Percentiles rank a stretch among this genome's conserved stretches.
Conservation (phyloP, 37 sponge, comb jelly and placozoan genomes). For the Lycopodina hypogea region DNA sequence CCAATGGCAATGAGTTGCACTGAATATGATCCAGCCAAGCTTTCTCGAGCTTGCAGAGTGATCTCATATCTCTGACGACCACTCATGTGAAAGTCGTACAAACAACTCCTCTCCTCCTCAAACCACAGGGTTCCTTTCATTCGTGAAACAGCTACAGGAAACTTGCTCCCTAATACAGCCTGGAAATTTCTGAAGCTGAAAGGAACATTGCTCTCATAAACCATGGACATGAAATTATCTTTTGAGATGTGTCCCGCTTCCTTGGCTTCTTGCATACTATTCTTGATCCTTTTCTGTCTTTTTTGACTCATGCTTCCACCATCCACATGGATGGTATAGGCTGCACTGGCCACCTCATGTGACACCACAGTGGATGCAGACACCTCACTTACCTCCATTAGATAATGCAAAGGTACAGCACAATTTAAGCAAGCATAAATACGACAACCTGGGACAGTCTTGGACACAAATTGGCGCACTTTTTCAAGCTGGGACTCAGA, state of each 20-base stretch:
- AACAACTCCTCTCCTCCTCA: conserved; percentile 39
- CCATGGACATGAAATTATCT: conserved; percentile 60
- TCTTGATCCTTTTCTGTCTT: conserved; percentile 22
- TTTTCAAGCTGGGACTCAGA: conserved; percentile 36
- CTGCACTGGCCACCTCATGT: conserved; percentile 45
- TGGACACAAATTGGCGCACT: conserved; percentile 36
- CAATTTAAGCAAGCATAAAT: conserved; percentile 40
- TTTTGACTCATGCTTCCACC: conserved; percentile 51
- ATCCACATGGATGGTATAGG: conserved; percentile 39
- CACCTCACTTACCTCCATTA: conserved; percentile 70
- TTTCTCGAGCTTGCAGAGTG: conserved; percentile 7
- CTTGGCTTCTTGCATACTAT: neutral
- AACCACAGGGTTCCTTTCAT: conserved; percentile 75
- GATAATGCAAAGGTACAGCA: conserved; percentile 58
- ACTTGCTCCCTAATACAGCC: conserved; percentile 48
- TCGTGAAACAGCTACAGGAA: conserved; percentile 23
- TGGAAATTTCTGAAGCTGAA: conserved; percentile 46
- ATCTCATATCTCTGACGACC: conserved; percentile 68
- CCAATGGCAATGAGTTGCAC: conserved; percentile 64
- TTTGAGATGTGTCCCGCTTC: conserved; percentile 24
- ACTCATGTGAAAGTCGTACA: conserved; percentile 74
- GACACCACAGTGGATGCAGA: conserved; percentile 29
- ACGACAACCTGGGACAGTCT: conserved; percentile 47
- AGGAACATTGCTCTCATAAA: conserved; percentile 41
- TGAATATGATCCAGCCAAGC: conserved; percentile 37